These are phyloP conservation scores for Drosophila takahashii DNA, from an alignment of 1,140 invertebrate genomes.

Conservation along the genomic window DNA sequence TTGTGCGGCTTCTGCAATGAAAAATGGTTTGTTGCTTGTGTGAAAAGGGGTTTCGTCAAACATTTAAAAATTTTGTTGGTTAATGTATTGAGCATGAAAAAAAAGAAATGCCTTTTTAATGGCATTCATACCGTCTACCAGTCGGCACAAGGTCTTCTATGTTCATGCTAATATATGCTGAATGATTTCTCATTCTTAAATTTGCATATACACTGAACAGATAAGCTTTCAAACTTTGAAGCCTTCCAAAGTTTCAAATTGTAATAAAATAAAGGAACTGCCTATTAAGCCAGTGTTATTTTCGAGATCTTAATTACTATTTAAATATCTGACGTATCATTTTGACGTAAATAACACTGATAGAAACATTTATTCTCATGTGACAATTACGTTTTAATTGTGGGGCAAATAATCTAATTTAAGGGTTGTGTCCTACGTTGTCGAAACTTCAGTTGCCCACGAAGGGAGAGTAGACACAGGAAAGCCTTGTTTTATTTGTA, in stretches of 20 bases:
- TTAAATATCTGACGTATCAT: not conserved
- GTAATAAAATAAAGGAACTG: not conserved
- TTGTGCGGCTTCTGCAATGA: conserved; percentile 68
- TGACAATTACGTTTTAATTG: conserved; percentile 33
- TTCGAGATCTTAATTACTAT: conserved; percentile 9
- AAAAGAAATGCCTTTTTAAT: conserved; percentile 71
- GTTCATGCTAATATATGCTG: not conserved
- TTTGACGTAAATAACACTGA: conserved; percentile 3
- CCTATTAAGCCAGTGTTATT: not conserved
- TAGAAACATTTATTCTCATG: conserved; percentile 4
- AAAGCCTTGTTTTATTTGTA: conserved; percentile 35
- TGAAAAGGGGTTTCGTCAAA: conserved; percentile 56
- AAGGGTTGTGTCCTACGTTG: conserved; percentile 14
- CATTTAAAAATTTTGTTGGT: conserved; percentile 39
- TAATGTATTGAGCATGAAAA: conserved; percentile 51
- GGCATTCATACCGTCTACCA: conserved; percentile 22
- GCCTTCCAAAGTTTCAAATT: too few species aligned
- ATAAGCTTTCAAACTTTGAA: not conserved
- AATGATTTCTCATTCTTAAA: not conserved
- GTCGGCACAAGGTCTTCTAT: not conserved
- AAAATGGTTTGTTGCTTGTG: conserved; percentile 50
- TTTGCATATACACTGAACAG: not conserved
- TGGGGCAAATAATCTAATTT: conserved; percentile 14
- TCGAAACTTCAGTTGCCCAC: conserved; percentile 16
- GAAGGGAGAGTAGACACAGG: conserved; percentile 22